phyloP scores from a whole-genome alignment of 2,113 vertebrate genomes.

The Lethenteron camtschaticum region DNA sequence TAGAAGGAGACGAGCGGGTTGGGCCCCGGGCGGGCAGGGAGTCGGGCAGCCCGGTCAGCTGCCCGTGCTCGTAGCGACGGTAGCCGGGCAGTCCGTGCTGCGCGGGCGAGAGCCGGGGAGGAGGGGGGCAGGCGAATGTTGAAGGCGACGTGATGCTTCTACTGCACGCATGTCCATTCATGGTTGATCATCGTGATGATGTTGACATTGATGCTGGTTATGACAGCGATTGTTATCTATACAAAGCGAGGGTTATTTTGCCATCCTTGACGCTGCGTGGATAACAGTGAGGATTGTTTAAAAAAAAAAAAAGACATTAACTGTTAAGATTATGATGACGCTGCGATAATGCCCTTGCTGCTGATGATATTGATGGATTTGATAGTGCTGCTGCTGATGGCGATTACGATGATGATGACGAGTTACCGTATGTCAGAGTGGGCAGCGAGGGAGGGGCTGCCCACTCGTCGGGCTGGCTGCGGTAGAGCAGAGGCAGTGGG shows the following conservation, averaged over 20 bases:
- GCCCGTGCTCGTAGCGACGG: conserved; percentile 29
- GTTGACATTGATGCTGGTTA: too few species aligned
- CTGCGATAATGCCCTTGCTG: too few species aligned
- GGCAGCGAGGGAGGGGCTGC: conserved; percentile 17
- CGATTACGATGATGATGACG: background rate
- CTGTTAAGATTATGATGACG: background rate
- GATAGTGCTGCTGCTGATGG: too few species aligned
- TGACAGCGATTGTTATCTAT: too few species aligned
- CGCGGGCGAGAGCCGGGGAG: background rate
- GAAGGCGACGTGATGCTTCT: too few species aligned
- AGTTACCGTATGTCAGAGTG: conserved; percentile 33
- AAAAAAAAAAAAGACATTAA: background rate
- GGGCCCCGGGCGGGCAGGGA: conserved; percentile 27
- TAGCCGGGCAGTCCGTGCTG: conserved; percentile 37
- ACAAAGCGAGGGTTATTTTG: too few species aligned
- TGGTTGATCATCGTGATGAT: too few species aligned
- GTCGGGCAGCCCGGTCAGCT: conserved; percentile 20
- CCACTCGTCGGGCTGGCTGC: conserved; percentile 32
- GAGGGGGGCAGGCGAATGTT: too few species aligned
- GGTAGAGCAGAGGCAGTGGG: conserved; percentile 38
- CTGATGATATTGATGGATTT: too few species aligned
- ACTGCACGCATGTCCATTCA: too few species aligned
- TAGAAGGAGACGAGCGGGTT: conserved; percentile 49
- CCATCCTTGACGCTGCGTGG: too few species aligned
- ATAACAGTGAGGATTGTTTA: too few species aligned